phyloP scores from a whole-genome alignment of 92 coral and sea anemone genomes.

The Diadumene lineata region DNA sequence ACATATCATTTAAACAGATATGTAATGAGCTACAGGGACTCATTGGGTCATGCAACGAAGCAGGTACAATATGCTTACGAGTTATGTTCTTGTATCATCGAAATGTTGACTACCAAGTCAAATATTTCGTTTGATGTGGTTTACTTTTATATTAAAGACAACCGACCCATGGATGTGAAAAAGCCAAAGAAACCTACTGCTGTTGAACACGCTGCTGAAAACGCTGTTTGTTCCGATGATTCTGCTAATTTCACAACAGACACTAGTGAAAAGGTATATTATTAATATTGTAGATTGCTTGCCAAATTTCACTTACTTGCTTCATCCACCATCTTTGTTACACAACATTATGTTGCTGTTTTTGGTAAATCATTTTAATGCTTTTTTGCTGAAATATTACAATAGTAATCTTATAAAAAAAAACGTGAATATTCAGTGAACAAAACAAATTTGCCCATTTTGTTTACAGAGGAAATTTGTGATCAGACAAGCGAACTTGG shows the following conservation, averaged over 20 bases:
- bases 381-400: background rate
- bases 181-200: background rate
- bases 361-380: too few relatives aligned
- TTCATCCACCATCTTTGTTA: too few relatives aligned
- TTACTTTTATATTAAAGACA: background rate
- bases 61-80: background rate
- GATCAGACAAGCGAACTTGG: background rate
- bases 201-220: background rate
- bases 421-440: background rate
- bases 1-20: background rate
- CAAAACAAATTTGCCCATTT: background rate
- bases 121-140: background rate
- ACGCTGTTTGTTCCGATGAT: too few relatives aligned
- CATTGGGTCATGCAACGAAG: background rate
- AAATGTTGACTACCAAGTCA: too few relatives aligned
- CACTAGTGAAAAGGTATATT: too few relatives aligned
- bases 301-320: too few relatives aligned
- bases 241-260: too few relatives aligned
- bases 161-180: background rate
- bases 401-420: background rate
- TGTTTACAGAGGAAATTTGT: background rate
- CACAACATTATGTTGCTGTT: too few relatives aligned
- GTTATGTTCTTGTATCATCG: too few relatives aligned
- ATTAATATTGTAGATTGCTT: too few relatives aligned
- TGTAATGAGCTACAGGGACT: slow-evolving; percentile 10